A percentile compares a stretch with the other conserved stretches of the same genome.
Conservation (phyloP, 2,113 vertebrate genomes). For the Pungitius pungitius region DNA sequence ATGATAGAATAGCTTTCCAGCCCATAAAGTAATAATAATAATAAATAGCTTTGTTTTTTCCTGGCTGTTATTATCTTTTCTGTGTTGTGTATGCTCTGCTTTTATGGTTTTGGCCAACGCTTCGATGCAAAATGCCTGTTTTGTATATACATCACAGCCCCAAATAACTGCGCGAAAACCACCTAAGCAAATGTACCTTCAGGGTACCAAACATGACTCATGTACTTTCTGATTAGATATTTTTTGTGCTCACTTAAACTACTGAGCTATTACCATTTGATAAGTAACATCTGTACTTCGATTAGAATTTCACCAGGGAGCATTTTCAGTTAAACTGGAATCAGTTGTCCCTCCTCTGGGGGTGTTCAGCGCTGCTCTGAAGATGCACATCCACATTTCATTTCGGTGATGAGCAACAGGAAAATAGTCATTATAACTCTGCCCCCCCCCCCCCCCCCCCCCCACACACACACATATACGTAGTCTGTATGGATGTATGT, state of each 20-base stretch:
- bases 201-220: constrained; percentile 9
- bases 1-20: not conserved
- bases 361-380: constrained; percentile 2
- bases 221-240: constrained; percentile 7
- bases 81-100: not conserved
- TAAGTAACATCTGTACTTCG: constrained; percentile 1
- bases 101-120: not conserved
- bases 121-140: not conserved
- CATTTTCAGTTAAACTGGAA: constrained; percentile 11
- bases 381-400: constrained; percentile 1
- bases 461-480: not conserved
- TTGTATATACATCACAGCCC: not conserved
- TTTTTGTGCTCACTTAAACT: constrained; percentile 19
- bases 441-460: not conserved
- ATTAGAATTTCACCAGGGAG: constrained; percentile 33
- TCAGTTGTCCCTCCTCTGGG: constrained; percentile 18
- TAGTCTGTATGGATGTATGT: not conserved
- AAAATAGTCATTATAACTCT: not conserved
- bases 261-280: constrained; percentile 9
- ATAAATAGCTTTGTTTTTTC: not conserved
- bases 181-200: not conserved
- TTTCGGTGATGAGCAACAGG: not conserved
- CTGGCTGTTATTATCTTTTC: not conserved
- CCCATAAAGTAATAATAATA: not conserved
- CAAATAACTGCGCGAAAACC: not conserved